These are phyloP conservation scores for Delphinus delphis DNA, from an alignment of 2,113 vertebrate species.

Conservation along the genomic window DNA sequence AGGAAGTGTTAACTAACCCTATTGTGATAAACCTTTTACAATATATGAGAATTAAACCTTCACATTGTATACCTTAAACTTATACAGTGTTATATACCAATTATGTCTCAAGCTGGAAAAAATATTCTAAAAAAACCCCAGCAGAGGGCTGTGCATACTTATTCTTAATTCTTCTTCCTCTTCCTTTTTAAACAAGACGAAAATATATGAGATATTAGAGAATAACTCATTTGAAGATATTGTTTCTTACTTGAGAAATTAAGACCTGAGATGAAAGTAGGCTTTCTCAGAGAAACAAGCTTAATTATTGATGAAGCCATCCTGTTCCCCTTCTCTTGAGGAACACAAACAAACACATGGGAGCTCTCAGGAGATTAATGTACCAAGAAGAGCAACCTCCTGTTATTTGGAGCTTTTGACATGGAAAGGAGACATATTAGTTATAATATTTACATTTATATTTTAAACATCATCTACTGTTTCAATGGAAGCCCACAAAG, in stretches of 20 bases:
- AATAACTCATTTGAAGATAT: not conserved
- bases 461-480: not conserved
- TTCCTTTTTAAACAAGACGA: not conserved
- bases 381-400: not conserved
- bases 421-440: not conserved
- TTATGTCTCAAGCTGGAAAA: not conserved
- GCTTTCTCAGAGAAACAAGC: not conserved
- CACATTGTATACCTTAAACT: not conserved
- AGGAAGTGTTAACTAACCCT: not conserved
- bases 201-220: not conserved
- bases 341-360: not conserved
- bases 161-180: not conserved
- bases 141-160: not conserved
- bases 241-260: not conserved
- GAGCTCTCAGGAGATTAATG: not conserved
- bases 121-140: not conserved
- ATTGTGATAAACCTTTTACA: not conserved
- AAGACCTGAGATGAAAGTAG: not conserved
- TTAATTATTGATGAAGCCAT: not conserved
- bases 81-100: not conserved
- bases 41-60: not conserved
- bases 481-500: not conserved
- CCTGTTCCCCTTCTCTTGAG: not conserved
- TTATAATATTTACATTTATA: conserved; percentile 31
- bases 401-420: not conserved